Percentiles rank a stretch among this genome's conserved stretches.
Evolutionary conservation across 2,113 vertebrate genomes (phyloP).

Genomic region (Pelobates fuscus): DNA sequence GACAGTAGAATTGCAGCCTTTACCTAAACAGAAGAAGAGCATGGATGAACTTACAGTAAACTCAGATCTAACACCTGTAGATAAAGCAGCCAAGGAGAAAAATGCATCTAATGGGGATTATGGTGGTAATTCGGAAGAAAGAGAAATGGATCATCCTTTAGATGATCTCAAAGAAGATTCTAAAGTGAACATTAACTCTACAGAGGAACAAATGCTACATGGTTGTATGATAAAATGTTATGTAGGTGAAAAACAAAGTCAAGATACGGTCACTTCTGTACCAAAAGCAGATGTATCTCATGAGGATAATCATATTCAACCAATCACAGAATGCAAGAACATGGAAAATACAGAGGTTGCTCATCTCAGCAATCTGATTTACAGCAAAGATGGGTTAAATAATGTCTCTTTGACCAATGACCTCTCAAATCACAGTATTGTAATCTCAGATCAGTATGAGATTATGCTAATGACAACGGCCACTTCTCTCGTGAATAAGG

Average conservation of each 20-base stretch:
- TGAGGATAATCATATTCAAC: neutral
- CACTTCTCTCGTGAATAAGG: constrained; percentile 71
- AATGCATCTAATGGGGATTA: neutral
- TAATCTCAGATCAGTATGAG: constrained; percentile 70
- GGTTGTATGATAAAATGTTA: neutral
- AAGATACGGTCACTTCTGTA: no score
- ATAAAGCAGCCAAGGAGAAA: neutral
- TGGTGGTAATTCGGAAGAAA: neutral
- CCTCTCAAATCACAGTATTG: neutral
- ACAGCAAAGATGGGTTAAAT: neutral
- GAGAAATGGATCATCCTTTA: neutral
- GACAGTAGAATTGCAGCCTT: constrained; percentile 52
- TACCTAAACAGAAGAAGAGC: constrained; percentile 52
- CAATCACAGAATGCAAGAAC: no score
- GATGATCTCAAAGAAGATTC: neutral
- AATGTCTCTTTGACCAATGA: neutral
- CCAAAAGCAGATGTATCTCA: no score
- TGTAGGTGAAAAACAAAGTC: no score
- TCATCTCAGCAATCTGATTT: neutral
- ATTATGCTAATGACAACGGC: constrained; percentile 70
- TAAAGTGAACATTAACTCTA: neutral
- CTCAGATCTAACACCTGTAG: neutral
- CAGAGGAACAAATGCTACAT: neutral
- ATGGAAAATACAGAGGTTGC: neutral
- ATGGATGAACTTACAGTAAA: neutral